Evolutionary conservation across 2,797 vertebrate genomes (phyloP).

Genomic region (Poliocrania exsul): DNA sequence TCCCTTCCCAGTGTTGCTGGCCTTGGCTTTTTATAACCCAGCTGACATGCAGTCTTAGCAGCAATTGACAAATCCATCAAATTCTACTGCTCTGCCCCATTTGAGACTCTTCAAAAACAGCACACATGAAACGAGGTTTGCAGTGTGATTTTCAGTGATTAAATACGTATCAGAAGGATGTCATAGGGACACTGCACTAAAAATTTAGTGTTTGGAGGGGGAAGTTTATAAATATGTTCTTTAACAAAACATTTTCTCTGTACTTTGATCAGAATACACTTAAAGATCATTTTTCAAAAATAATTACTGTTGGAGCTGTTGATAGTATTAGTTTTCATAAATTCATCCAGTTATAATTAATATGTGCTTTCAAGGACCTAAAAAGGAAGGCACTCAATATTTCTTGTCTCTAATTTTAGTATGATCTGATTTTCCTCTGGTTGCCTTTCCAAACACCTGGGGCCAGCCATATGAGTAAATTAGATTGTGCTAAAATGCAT

Average conservation of each 20-base stretch:
- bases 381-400: slow-evolving; percentile 66
- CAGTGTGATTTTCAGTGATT: neutral
- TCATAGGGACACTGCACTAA: neutral
- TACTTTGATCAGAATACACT: slow-evolving; percentile 16
- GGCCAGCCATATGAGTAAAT: slow-evolving; percentile 76
- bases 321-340: slow-evolving; percentile 65
- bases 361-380: slow-evolving; percentile 71
- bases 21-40: neutral
- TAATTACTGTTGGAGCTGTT: slow-evolving; percentile 30
- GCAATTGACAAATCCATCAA: neutral
- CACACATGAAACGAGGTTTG: neutral
- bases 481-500: slow-evolving; percentile 76
- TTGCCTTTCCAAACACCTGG: slow-evolving; percentile 76
- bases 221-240: neutral
- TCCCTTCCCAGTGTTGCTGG: neutral
- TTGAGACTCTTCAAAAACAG: neutral
- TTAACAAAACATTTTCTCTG: slow-evolving; percentile 9
- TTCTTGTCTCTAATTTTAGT: slow-evolving; percentile 73
- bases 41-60: neutral
- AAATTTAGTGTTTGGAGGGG: neutral
- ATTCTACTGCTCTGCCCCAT: neutral
- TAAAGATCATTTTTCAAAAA: slow-evolving; percentile 61
- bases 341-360: slow-evolving; percentile 70
- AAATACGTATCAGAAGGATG: slow-evolving; percentile 6
- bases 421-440: slow-evolving; percentile 74